Conservation (phyloP, 2,113 vertebrate genomes). For the Numida meleagris region DNA sequence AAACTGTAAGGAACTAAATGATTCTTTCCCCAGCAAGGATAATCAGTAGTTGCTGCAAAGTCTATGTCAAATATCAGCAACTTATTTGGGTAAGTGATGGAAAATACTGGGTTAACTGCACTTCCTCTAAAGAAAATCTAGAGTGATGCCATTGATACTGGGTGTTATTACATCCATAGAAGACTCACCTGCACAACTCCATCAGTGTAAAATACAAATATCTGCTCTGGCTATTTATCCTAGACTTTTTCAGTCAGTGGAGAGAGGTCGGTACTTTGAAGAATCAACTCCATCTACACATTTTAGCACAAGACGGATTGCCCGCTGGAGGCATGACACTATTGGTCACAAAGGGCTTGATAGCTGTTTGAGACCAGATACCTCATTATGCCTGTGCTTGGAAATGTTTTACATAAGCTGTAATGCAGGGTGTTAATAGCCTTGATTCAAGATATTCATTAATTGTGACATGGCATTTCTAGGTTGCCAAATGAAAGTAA, state of each 20-base stretch:
- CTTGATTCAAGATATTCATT: not conserved
- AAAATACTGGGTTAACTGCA: not conserved
- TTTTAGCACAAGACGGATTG: not conserved
- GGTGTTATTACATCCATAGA: not conserved
- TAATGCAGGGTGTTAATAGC: not conserved
- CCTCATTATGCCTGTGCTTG: not conserved
- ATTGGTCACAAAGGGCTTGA: not conserved
- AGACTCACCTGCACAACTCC: not conserved
- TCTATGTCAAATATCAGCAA: not conserved
- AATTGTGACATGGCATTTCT: not conserved
- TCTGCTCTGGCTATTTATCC: not conserved
- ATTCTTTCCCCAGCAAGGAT: not conserved
- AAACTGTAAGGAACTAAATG: not conserved
- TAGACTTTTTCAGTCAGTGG: not conserved
- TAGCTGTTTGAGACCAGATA: not conserved
- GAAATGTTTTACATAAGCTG: not conserved
- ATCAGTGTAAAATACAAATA: not conserved
- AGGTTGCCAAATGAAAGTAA: not conserved
- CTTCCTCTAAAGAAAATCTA: not conserved
- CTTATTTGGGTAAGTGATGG: not conserved
- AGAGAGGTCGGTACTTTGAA: not conserved
- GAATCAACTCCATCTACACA: not conserved
- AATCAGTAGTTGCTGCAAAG: not conserved
- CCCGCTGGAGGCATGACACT: accelerated
- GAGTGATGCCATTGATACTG: not conserved